Base-by-base conservation (phyloP, 2,888 invertebrate species). In the Spodoptera picta region DNA sequence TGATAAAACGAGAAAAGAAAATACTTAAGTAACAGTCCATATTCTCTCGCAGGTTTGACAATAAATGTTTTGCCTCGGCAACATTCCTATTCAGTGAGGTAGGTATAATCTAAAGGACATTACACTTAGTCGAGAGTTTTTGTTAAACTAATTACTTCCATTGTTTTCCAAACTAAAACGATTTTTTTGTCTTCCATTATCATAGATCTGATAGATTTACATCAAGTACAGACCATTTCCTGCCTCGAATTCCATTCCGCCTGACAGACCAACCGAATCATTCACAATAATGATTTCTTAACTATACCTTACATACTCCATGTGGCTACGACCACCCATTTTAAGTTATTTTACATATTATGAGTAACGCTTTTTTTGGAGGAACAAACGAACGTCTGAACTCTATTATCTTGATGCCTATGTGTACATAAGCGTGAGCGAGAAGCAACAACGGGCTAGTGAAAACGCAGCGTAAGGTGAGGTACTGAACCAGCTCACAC, bases 381-480 rank as follows among this genome's bases (percentile, higher is more conserved):
- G 76, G 75, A 82, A 84, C 82, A 81, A 82, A 69, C 69, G 68
- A 65, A 77, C 75, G 76, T 36, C 36, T 36, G 36, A 36, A 36
- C 62, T 82, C 76, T 74, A 2, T 84, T 86, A 81, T 86, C 84
- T 83, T 69, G 60, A 65, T 74, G 68, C 60, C 42, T 60, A 59
- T 80, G 77, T 85, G 80, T 73, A 73, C 60, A 52, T 59, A 64
- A 64, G 88, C 77, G 87, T 58, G 83, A 90, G 81, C 54, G 84
- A 81, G 87, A 88, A 43, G 62, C 46, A 64, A 64, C 52, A 73
- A 70, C 70, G 69, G 82, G 69, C 77, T 82, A 85, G 88, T 88
- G 88, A 87, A 88, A 88, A 87, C 84, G 82, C 81, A 82, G 73
- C 77, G 82, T 86, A 87, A 87, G 85, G 90, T 90, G 86, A 83